Evolutionary conservation across 2,797 vertebrate species (phyloP).

Genomic region (Helarctos malayanus): DNA sequence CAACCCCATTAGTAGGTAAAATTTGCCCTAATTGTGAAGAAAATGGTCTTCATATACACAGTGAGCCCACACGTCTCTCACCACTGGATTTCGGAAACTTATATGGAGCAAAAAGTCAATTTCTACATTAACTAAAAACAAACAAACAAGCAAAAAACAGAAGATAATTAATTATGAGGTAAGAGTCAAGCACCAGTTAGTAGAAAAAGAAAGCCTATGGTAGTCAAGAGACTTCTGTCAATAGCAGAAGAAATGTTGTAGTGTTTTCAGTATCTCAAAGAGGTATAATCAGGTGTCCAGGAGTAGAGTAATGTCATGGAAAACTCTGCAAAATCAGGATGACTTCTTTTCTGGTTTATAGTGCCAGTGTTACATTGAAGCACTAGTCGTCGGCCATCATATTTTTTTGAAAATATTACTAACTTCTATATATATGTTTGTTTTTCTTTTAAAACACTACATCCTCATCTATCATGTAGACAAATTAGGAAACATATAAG

Average conservation of each 20-base stretch:
- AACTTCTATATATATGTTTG: not conserved
- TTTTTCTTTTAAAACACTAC: not conserved
- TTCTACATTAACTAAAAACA: not conserved
- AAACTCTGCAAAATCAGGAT: conserved; percentile 33
- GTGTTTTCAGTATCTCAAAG: not conserved
- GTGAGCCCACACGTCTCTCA: not conserved
- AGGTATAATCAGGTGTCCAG: not conserved
- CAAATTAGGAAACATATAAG: not conserved
- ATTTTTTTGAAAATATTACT: not conserved
- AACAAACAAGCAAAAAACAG: not conserved
- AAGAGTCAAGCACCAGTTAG: not conserved
- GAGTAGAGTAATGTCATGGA: not conserved
- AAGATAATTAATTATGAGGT: not conserved
- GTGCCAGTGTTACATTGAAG: not conserved
- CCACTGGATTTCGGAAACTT: not conserved
- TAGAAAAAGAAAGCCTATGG: not conserved
- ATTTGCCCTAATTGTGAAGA: not conserved
- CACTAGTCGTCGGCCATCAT: not conserved
- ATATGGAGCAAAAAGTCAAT: not conserved
- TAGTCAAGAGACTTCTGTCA: not conserved
- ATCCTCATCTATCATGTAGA: not conserved
- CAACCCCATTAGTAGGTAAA: not conserved
- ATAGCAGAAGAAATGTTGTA: not conserved
- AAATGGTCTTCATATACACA: not conserved
- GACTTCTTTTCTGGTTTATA: conserved; percentile 16